phyloP scores from a whole-genome alignment of 2,113 vertebrate species.

The Ibidorhyncha struthersii region DNA sequence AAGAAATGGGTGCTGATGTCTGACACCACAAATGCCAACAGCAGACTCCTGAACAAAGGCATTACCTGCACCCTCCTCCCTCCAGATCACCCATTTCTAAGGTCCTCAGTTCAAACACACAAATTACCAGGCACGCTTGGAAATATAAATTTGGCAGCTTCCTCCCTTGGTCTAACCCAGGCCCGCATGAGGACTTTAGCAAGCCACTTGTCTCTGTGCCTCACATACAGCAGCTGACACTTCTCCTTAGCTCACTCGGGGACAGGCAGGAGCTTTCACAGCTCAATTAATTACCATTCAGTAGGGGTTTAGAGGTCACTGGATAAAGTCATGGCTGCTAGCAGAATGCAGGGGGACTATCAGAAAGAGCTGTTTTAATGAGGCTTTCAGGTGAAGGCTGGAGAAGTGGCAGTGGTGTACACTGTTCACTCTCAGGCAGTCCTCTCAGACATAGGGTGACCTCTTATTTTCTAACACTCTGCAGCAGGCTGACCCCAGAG shows the following conservation, averaged over 20 bases:
- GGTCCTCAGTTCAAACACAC: neutral
- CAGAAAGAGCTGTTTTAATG: neutral
- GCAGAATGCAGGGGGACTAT: neutral
- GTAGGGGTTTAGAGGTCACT: slow-evolving; percentile 12
- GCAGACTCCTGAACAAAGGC: neutral
- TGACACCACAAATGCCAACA: neutral
- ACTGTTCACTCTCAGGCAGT: neutral
- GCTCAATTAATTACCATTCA: slow-evolving; percentile 41
- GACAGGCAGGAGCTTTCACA: neutral
- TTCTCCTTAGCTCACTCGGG: neutral
- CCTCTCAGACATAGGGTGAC: neutral
- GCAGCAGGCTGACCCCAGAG: neutral
- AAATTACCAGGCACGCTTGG: neutral
- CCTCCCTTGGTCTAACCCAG: neutral
- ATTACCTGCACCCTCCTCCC: neutral
- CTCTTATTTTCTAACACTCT: neutral
- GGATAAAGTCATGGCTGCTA: neutral
- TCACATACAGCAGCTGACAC: neutral
- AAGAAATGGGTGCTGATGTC: neutral
- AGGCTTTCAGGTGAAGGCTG: neutral
- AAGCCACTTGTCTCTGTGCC: neutral
- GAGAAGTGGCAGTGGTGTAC: neutral
- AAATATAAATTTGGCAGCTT: neutral
- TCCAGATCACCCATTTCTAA: neutral
- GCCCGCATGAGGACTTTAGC: neutral